Evolutionary conservation across 1,140 invertebrate species (phyloP).

Genomic region (Druon quercuslanigerum): DNA sequence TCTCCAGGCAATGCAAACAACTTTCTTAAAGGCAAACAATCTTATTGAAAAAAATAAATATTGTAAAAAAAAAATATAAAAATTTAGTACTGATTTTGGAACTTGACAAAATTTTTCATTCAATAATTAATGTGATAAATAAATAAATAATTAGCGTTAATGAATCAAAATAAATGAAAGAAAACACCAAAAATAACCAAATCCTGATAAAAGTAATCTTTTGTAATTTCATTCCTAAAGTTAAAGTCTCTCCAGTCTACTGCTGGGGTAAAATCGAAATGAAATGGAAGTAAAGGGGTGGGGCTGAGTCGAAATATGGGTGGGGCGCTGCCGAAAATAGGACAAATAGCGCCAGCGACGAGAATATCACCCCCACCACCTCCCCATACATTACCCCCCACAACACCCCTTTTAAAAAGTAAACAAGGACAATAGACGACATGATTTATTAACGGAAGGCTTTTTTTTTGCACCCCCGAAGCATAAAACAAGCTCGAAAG

Average conservation of each 20-base stretch:
- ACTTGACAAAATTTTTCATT: not conserved
- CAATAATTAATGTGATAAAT: too few species aligned
- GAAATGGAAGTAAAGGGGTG: not conserved
- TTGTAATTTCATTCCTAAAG: not conserved
- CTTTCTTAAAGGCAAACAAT: not conserved
- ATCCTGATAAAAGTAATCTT: not conserved
- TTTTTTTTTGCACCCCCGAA: not conserved
- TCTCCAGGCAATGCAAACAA: conserved; percentile 2
- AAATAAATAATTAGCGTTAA: too few species aligned
- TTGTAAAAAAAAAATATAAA: not conserved
- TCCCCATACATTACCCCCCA: not conserved
- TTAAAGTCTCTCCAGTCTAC: too few species aligned
- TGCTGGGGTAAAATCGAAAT: not conserved
- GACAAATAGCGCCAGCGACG: conserved; percentile 1
- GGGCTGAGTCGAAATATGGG: conserved; percentile 14
- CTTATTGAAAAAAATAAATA: not conserved
- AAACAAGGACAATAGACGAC: not conserved
- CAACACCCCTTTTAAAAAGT: not conserved
- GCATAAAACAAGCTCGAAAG: not conserved
- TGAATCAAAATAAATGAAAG: too few species aligned
- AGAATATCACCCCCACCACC: not conserved
- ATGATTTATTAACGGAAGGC: conserved; percentile 2
- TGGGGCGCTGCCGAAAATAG: conserved; percentile 15
- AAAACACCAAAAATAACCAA: too few species aligned
- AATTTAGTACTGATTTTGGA: not conserved